Conservation (phyloP, 2,113 vertebrate species). For the Anoplopoma fimbria region DNA sequence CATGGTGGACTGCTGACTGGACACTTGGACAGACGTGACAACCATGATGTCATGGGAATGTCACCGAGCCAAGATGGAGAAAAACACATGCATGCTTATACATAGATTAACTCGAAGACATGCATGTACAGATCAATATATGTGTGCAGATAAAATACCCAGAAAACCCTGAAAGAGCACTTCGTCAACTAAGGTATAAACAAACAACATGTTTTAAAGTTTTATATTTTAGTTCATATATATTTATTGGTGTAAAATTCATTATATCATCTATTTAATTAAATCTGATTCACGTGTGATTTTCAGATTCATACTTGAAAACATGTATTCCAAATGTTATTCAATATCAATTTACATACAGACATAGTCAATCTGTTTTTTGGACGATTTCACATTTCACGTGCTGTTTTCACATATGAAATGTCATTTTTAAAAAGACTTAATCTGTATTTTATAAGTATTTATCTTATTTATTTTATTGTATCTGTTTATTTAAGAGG, state of each 20-base stretch:
- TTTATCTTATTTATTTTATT: too few relatives aligned
- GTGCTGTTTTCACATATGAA: background rate
- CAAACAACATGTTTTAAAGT: too few relatives aligned
- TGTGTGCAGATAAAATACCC: background rate
- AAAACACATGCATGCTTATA: background rate
- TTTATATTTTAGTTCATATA: too few relatives aligned
- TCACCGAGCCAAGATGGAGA: constrained; percentile 39
- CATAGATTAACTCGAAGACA: background rate
- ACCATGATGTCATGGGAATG: constrained; percentile 31
- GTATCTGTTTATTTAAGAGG: background rate
- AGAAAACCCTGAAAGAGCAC: background rate
- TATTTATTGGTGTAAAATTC: background rate
- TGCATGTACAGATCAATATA: background rate
- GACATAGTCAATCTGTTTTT: background rate
- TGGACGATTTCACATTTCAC: background rate
- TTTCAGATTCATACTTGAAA: too few relatives aligned
- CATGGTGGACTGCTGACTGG: constrained; percentile 67
- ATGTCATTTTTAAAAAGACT: too few relatives aligned
- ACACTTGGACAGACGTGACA: constrained; percentile 41
- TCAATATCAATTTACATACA: background rate
- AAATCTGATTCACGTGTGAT: background rate
- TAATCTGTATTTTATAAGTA: too few relatives aligned
- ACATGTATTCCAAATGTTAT: too few relatives aligned
- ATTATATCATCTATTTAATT: background rate
- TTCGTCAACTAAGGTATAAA: background rate